phyloP scores from a whole-genome alignment of 2,113 vertebrate species.

The Origma solitaria region DNA sequence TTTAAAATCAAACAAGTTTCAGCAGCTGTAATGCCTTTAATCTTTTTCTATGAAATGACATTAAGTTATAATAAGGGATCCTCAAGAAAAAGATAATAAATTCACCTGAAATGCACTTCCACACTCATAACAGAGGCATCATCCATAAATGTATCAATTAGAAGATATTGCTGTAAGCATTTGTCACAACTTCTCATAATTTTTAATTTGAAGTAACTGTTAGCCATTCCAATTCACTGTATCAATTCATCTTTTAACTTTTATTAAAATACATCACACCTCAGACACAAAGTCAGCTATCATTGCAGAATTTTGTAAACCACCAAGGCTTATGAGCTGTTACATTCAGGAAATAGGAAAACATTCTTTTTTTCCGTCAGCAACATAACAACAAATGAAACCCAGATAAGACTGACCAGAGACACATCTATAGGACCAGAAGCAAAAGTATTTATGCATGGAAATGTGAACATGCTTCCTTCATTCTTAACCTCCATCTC shows the following conservation, averaged over 20 bases:
- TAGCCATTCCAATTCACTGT: not conserved
- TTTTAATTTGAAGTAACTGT: not conserved
- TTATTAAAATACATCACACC: not conserved
- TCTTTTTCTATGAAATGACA: not conserved
- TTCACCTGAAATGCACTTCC: not conserved
- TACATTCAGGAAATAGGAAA: not conserved
- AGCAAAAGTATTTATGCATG: not conserved
- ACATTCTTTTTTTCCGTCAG: not conserved
- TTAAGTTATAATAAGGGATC: not conserved
- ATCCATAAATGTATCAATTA: not conserved
- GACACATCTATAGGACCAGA: not conserved
- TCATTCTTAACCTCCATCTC: not conserved
- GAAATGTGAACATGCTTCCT: not conserved
- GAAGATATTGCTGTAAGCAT: not conserved
- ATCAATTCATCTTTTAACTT: not conserved
- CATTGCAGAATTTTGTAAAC: not conserved
- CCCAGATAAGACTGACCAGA: not conserved
- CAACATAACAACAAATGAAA: not conserved
- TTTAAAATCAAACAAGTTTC: not conserved
- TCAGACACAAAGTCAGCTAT: not conserved
- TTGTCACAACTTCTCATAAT: not conserved
- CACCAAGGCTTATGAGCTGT: not conserved
- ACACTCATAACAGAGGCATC: not conserved
- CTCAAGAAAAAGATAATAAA: not conserved
- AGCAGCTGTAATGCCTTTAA: not conserved